These are phyloP conservation scores for Toxostoma redivivum DNA, from an alignment of 2,113 vertebrate species.

Conservation along the genomic window DNA sequence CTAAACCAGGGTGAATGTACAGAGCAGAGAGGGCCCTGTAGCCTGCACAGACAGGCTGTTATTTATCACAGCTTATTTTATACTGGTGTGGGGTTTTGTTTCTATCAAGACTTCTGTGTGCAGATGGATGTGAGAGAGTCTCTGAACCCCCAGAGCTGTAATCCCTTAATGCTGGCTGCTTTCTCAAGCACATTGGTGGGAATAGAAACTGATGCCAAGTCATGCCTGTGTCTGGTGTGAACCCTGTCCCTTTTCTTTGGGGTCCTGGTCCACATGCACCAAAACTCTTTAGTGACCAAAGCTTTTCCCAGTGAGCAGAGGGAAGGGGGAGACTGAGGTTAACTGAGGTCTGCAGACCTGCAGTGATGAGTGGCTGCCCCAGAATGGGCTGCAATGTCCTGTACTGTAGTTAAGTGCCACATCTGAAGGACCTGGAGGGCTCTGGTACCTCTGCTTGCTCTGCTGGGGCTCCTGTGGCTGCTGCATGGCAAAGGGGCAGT, in stretches of 20 bases:
- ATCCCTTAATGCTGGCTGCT: not conserved
- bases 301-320: not conserved
- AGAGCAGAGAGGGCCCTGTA: not conserved
- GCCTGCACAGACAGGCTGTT: not conserved
- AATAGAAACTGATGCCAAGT: not conserved
- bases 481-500: not conserved
- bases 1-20: fast-evolving
- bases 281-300: not conserved
- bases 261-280: fast-evolving
- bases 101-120: not conserved
- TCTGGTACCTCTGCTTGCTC: not conserved
- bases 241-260: not conserved
- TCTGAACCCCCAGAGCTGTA: not conserved
- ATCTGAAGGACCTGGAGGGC: not conserved
- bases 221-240: not conserved
- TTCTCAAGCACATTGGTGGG: not conserved
- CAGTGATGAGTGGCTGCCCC: not conserved
- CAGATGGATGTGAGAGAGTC: not conserved
- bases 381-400: not conserved
- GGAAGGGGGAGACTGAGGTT: not conserved
- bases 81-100: not conserved
- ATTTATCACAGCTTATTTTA: not conserved
- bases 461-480: fast-evolving
- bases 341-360: not conserved
- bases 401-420: fast-evolving